Evolutionary conservation across 1,140 invertebrate species (phyloP), one percentile per base, ranked within the genome.

Genomic region (Polyergus mexicanus): DNA sequence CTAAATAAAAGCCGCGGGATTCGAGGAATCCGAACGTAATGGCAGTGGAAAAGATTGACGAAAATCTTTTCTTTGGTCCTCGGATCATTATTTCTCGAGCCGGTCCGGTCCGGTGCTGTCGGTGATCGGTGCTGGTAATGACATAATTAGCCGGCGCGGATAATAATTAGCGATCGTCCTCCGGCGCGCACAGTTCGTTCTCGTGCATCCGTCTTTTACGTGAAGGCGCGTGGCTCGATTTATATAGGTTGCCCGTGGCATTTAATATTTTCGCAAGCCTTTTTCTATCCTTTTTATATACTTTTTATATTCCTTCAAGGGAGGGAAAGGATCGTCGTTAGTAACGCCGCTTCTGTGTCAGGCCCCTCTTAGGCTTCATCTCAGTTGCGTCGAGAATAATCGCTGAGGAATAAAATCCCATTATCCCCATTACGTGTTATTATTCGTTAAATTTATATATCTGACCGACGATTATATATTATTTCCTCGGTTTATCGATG

Each of bases 61-160:
- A 71, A 86, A 86, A 86, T 11, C 54, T 86, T 75, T 71, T 69
- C 77, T 62, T 74, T 74, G 47, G 60, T 22, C 38, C 22, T 13
- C 62, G 22, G 85, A 77, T 85, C 86, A 32, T 87, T 87, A 87
- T 85, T 85, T 85, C 63, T 68, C 35, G 44, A 38, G 78, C 38
- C 41, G 51, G 13, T 32, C 32, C 32, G 7, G 76, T 44, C 56
- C 32, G 68, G 16, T 56, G 28, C 22, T 47, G 81, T 35, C 60
- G 76, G 91, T 92, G 91, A 93, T 93, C 88, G 92, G 47, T 51
- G 47, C 47, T 90, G 89, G 91, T 93, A 92, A 93, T 93, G 91
- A 92, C 84, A 87, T 93, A 92, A 93, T 93, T 93, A 93, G 86
- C 66, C 80, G 76, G 51, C 60, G 86, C 74, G 78, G 86, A 78